Conservation (phyloP, 1,140 invertebrate species). For the Sitobion miscanthi region DNA sequence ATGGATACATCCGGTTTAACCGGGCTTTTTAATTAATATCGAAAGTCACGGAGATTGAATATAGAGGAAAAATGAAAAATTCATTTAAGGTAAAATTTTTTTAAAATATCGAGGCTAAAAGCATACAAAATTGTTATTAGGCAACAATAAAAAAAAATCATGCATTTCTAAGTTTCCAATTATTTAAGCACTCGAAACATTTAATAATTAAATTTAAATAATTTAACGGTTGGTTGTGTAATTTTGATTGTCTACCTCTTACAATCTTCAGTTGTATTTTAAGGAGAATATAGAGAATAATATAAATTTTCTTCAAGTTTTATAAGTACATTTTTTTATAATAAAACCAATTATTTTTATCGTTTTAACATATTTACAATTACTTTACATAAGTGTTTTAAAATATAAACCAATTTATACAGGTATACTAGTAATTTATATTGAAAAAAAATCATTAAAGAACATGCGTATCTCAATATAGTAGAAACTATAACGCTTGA, state of each 20-base stretch:
- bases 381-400: neutral
- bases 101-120: neutral
- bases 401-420: neutral
- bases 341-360: neutral
- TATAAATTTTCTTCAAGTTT: neutral
- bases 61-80: slow-evolving; percentile 25
- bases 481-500: neutral
- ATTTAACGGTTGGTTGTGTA: neutral
- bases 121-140: neutral
- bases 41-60: slow-evolving; percentile 47
- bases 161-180: neutral
- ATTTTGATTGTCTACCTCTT: neutral
- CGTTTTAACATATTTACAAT: no score
- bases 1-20: slow-evolving; percentile 49
- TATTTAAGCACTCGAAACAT: neutral
- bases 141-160: neutral
- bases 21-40: slow-evolving; percentile 52
- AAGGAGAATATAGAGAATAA: neutral
- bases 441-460: neutral
- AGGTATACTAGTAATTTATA: neutral
- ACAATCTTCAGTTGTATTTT: neutral
- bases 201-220: neutral
- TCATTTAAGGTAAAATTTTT: slow-evolving; percentile 33
- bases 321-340: neutral
- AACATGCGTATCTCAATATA: neutral